Evolutionary conservation across 2,888 invertebrate genomes (phyloP).

Genomic region (Argyra leucocephala): DNA sequence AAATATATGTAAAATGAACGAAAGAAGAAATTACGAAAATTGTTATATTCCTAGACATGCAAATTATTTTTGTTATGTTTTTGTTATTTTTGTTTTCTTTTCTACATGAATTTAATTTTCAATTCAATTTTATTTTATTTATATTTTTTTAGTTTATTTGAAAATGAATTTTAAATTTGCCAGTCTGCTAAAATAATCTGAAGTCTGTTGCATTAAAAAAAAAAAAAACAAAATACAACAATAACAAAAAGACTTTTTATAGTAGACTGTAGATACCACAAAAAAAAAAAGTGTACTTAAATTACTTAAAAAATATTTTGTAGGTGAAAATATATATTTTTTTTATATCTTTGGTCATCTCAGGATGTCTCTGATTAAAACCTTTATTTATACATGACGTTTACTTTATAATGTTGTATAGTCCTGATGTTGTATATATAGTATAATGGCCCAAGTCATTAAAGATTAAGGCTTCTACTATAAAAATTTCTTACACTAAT

Average conservation of each 20-base stretch:
- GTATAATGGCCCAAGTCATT: neutral
- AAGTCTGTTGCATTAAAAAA: too few species aligned
- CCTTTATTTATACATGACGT: neutral
- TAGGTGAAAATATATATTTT: too few species aligned
- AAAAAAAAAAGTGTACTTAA: too few species aligned
- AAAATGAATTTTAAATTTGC: too few species aligned
- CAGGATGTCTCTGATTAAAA: neutral
- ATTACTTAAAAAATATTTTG: too few species aligned
- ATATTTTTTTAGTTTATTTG: too few species aligned
- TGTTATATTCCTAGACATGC: neutral
- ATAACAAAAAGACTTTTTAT: too few species aligned
- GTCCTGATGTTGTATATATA: neutral
- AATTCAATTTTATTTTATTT: too few species aligned
- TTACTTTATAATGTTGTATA: neutral
- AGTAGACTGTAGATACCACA: too few species aligned
- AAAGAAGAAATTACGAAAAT: neutral
- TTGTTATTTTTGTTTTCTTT: neutral
- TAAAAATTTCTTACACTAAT: neutral
- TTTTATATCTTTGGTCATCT: too few species aligned
- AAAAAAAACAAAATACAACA: too few species aligned
- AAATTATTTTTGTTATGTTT: neutral
- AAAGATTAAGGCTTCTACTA: slow-evolving; percentile 1
- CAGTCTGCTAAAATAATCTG: too few species aligned
- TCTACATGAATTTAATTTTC: neutral
- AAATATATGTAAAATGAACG: neutral